Evolutionary conservation across 1,140 invertebrate species (phyloP).

Genomic region (Tyrophagus putrescentiae): DNA sequence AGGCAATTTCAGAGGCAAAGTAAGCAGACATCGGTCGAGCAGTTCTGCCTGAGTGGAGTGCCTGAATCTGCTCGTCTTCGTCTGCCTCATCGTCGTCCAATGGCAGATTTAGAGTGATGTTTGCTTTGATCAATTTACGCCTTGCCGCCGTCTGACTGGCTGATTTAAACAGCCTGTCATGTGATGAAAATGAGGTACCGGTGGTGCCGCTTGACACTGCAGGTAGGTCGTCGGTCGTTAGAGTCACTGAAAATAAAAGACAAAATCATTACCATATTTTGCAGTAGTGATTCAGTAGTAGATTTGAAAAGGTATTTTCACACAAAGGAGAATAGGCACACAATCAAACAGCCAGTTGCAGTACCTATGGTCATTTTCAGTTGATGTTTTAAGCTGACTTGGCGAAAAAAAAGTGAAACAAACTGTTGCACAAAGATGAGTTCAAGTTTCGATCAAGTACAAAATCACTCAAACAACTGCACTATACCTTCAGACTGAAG

Average conservation of each 20-base stretch:
- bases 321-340: too few relatives aligned
- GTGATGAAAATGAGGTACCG: too few relatives aligned
- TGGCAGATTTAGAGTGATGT: conserved; percentile 19
- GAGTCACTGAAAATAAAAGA: background rate
- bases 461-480: too few relatives aligned
- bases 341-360: too few relatives aligned
- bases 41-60: background rate
- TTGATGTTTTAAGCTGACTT: background rate
- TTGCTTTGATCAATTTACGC: background rate
- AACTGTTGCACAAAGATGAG: background rate
- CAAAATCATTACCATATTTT: too few relatives aligned
- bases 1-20: background rate
- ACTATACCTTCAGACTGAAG: too few relatives aligned
- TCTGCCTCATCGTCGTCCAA: conserved; percentile 28
- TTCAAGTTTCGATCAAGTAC: too few relatives aligned
- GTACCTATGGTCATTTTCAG: too few relatives aligned
- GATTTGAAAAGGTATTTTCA: too few relatives aligned
- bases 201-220: background rate
- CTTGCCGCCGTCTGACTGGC: background rate
- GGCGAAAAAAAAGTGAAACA: background rate
- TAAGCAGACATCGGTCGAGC: conserved; percentile 13
- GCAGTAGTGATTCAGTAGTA: too few relatives aligned
- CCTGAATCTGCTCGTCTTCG: background rate
- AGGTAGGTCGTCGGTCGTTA: background rate
- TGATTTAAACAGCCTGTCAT: too few relatives aligned